Conservation (phyloP, 2,113 vertebrate genomes). For the Cercocebus atys region DNA sequence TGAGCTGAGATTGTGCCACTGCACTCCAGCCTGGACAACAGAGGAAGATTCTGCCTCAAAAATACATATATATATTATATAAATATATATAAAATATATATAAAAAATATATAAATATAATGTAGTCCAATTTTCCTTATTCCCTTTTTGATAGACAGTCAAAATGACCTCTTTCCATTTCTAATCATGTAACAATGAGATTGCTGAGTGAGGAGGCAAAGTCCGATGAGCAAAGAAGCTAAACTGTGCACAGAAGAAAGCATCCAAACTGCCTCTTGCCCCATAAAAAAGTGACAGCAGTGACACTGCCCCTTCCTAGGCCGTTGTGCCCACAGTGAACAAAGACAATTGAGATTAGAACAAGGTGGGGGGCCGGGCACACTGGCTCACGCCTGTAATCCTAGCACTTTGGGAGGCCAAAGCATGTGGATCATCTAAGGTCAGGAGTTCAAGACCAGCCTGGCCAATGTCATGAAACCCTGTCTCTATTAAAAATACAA, state of each 20-base stretch:
- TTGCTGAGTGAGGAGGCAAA: constrained; percentile 47
- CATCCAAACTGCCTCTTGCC: not conserved
- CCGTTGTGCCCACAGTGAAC: not conserved
- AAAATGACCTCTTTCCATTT: constrained; percentile 53
- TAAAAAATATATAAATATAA: too few relatives aligned
- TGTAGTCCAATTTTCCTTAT: constrained; percentile 46
- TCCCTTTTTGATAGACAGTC: not conserved
- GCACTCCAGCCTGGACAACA: too few relatives aligned
- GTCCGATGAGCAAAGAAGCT: not conserved
- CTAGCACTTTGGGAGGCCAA: too few relatives aligned
- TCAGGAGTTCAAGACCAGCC: too few relatives aligned
- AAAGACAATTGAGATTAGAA: not conserved
- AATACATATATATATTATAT: too few relatives aligned
- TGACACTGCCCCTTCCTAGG: not conserved
- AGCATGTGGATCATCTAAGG: too few relatives aligned
- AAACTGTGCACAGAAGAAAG: not conserved
- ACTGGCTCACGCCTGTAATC: too few relatives aligned
- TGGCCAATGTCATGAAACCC: too few relatives aligned
- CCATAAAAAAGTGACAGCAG: not conserved
- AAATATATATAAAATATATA: too few relatives aligned
- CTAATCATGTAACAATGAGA: constrained; percentile 41
- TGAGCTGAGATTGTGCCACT: too few relatives aligned
- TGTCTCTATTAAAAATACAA: too few relatives aligned
- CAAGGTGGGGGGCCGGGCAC: not conserved
- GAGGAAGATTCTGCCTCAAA: too few relatives aligned